Conservation (phyloP, 2,113 vertebrate genomes). For the Balaeniceps rex region DNA sequence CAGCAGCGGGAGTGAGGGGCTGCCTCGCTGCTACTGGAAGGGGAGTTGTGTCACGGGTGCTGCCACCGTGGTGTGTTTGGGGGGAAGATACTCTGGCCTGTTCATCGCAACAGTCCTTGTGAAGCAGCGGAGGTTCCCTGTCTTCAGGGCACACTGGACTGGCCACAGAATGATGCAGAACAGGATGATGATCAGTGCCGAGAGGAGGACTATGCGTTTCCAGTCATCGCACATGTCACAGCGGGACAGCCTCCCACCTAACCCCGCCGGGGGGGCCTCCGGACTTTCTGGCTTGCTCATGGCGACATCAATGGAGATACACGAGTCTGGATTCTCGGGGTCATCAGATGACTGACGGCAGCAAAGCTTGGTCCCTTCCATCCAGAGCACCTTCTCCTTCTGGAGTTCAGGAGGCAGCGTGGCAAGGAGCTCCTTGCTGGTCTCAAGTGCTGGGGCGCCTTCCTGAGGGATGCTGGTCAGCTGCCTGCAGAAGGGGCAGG, state of each 20-base stretch:
- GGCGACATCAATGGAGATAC: conserved; percentile 87
- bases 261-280: accelerated
- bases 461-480: conserved; percentile 79
- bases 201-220: conserved; percentile 82
- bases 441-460: conserved; percentile 83
- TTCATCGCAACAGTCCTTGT: background rate
- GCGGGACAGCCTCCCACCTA: background rate
- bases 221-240: conserved; percentile 78
- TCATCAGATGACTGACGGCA: conserved; percentile 61
- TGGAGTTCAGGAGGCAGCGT: conserved; percentile 82
- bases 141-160: conserved; percentile 85
- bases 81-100: background rate
- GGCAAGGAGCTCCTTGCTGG: conserved; percentile 84
- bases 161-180: conserved; percentile 89
- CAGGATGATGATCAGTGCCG: conserved; percentile 76
- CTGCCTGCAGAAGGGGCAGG: conserved; percentile 90
- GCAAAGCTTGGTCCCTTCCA: conserved; percentile 90
- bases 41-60: background rate
- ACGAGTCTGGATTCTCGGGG: conserved; percentile 44
- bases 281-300: conserved; percentile 67
- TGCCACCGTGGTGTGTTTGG: background rate
- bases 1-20: too few species aligned
- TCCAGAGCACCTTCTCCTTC: conserved; percentile 83
- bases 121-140: conserved; percentile 82
- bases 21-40: background rate